Percentiles rank a stretch among this genome's conserved stretches.
Evolutionary conservation across 2,797 vertebrate genomes (phyloP).

Genomic region (Anguilla megastoma): DNA sequence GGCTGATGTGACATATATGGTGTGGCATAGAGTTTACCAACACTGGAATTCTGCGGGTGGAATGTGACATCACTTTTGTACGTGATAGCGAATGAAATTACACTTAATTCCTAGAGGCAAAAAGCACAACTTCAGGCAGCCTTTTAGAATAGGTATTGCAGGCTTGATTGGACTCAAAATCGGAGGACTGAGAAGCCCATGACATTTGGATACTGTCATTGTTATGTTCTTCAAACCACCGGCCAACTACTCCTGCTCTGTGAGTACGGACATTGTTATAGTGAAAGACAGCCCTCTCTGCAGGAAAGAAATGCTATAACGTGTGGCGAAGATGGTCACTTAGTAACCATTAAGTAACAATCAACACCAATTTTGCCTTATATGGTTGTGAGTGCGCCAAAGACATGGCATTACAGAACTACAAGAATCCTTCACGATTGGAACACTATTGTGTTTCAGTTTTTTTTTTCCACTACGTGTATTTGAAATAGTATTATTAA

Average conservation of each 20-base stretch:
- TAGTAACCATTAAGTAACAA: background rate
- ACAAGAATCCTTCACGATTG: background rate
- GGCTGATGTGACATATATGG: too few relatives aligned
- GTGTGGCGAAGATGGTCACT: background rate
- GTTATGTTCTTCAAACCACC: background rate
- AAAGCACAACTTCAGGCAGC: background rate
- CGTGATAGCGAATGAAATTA: background rate
- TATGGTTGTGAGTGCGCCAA: background rate
- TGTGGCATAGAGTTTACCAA: background rate
- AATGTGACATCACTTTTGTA: background rate
- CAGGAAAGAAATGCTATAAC: background rate
- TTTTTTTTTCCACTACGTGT: background rate
- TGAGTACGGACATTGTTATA: background rate
- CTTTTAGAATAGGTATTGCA: background rate
- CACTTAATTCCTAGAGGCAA: background rate
- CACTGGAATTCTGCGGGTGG: background rate
- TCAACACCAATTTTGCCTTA: background rate
- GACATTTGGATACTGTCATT: background rate
- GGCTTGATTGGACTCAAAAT: background rate
- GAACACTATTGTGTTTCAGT: background rate
- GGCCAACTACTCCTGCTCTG: background rate
- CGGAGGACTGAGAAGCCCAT: background rate
- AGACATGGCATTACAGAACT: background rate
- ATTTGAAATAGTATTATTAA: background rate
- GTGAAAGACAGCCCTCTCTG: background rate